Base-by-base conservation (phyloP, 2,797 vertebrate species). In the Aselliscus stoliczkanus region DNA sequence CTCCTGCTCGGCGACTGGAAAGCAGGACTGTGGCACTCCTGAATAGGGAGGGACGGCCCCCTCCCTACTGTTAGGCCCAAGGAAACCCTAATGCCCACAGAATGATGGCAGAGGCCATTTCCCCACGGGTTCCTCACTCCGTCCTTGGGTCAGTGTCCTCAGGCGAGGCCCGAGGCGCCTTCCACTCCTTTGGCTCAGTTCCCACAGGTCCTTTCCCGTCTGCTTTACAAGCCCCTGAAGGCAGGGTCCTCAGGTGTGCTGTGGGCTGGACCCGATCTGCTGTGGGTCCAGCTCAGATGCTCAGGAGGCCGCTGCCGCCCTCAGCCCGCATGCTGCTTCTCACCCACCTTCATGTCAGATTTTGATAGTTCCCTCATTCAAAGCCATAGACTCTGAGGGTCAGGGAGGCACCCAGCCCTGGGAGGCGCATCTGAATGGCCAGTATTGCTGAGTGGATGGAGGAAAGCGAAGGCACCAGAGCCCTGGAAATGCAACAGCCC, bases 81-180 rank as follows among this genome's bases (percentile, higher is more conserved):
- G 31, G 31, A 23, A 27, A 20, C 31, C 25, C 50, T 34, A 50
- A 50, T 50, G 14, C 47, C 47, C 47, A 50, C 10, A 15, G 50
- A 25, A 21, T 8, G 42, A 25, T 3, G 10, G 58, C 14, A 4
- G 37, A 67, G 20, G 39, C 50, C 39, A 39, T 5, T 50, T 50
- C 47, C 47, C 47, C 1, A 3, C 47, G 14, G 4, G 13, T 1
- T 2, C 6, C 20, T 12, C 27, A 2, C 69, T 58, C 5, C 2
- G 0, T 21, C 60, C 79, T 11, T 27, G 20, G 4, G 10, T 65
- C 29, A 1, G 0, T 0, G 3, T 39, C 60, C 25, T 21, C 1
- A 4, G 69, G 5, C 0, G 8, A 47, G 14, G n/a, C 20, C 18
- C 1, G 20, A 39, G 44, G 2, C 6, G 29, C 31, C 25, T 44